Conservation (phyloP, 2,888 invertebrate genomes). For the Crioceris asparagi region DNA sequence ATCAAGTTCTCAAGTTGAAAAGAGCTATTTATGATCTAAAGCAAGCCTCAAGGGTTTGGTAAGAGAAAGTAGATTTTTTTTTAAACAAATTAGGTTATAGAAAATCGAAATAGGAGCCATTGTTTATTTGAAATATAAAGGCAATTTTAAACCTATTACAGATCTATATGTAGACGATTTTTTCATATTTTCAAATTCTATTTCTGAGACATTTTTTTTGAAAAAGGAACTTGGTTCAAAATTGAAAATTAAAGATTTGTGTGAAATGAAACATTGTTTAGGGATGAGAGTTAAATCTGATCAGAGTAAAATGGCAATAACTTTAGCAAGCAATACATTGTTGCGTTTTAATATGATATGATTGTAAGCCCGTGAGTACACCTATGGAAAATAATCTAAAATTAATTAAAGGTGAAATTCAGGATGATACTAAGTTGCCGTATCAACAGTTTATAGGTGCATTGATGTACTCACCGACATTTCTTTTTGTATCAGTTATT, state of each 20-base stretch:
- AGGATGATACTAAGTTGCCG: constrained; percentile 2
- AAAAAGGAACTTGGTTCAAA: too few relatives aligned
- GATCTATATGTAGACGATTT: too few relatives aligned
- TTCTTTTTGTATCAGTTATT: constrained; percentile 16
- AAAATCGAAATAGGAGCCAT: constrained; percentile 17
- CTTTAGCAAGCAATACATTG: too few relatives aligned
- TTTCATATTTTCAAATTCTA: too few relatives aligned
- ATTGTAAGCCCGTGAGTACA: constrained; percentile 8
- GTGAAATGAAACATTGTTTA: too few relatives aligned
- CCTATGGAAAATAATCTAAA: constrained; percentile 10
- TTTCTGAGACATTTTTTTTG: too few relatives aligned
- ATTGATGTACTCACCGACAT: constrained; percentile 18
- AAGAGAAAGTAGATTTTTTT: constrained; percentile 6
- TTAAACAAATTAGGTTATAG: constrained; percentile 7
- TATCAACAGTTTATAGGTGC: constrained; percentile 18
- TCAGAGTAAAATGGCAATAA: too few relatives aligned
- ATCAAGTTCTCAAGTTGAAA: not conserved
- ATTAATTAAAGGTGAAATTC: constrained; percentile 2
- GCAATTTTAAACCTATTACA: too few relatives aligned
- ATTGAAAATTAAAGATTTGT: too few relatives aligned
- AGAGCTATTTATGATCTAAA: constrained; percentile 6
- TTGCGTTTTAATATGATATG: too few relatives aligned
- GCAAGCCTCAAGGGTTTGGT: constrained; percentile 7
- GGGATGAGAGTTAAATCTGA: constrained; percentile 12
- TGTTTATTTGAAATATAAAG: constrained; percentile 15